Evolutionary conservation across 1,140 invertebrate genomes (phyloP), one percentile per base, ranked within the genome.

Genomic region (Megathymus violae): DNA sequence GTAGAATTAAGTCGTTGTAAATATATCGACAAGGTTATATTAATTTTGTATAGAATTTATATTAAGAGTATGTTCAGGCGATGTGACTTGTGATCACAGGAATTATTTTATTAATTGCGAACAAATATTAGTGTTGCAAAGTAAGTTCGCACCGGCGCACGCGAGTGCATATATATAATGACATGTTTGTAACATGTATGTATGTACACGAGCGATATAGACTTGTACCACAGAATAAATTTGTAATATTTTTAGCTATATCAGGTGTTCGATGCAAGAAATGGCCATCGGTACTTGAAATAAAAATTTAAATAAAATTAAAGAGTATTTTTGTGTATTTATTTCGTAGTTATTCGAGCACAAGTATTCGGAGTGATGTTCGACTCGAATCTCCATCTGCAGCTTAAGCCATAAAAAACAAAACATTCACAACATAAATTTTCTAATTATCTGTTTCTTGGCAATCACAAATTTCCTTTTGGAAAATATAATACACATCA

Each of bases 211-310:
- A 65, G 59, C 51, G 71, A 70, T 78, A 69, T 78, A 22, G 2
- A 31, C 27, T 31, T 31, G 27, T 31, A 31, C 27, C 27, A 31
- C 27, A 31, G 27, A 31, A 7, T 31, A 31, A 31, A 73, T 73
- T 79, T 80, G 68, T 85, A 79, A 78, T 74, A 65, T 71, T 54
- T 76, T 75, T 69, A 71, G 59, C 69, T 76, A 64, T 54, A 74
- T 71, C 74, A 44, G 52, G 62, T 77, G 68, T 71, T 70, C 69
- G 73, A 65, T 76, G 64, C 72, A 52, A 66, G 40, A 68, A 78
- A 74, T 69, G 74, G 77, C 77, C 84, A 87, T 87, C 76, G 80
- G 80, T 87, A 87, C 80, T 82, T 85, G 76, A 81, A 82, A 82
- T 80, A 83, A 86, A 85, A 79, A 78, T 76, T 80, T n/a, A n/a